Conservation (phyloP, 2,113 vertebrate species). For the Tympanuchus pallidicinctus region DNA sequence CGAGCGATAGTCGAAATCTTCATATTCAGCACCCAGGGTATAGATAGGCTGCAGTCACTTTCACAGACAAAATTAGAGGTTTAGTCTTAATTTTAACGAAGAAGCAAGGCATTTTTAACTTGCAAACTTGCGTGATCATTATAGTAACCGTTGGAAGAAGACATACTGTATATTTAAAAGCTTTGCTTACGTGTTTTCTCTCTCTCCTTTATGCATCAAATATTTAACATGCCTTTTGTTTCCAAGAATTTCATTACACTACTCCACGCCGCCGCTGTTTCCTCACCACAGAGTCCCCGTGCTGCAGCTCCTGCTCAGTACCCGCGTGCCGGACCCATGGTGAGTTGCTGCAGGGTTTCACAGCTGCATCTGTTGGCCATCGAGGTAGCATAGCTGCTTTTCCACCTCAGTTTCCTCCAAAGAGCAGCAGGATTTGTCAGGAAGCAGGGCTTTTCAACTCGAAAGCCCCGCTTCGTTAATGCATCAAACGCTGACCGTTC, state of each 20-base stretch:
- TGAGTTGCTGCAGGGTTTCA: conserved; percentile 32
- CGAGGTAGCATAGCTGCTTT: conserved; percentile 19
- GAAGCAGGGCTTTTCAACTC: conserved; percentile 40
- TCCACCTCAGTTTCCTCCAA: conserved; percentile 53
- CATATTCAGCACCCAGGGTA: conserved; percentile 98
- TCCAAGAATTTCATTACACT: conserved; percentile 48
- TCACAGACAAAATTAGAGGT: conserved; percentile 69
- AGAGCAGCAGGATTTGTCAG: conserved; percentile 60
- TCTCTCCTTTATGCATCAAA: conserved; percentile 32
- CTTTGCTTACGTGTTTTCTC: conserved; percentile 28
- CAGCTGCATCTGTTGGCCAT: neutral
- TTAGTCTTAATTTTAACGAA: conserved; percentile 83
- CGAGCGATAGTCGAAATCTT: conserved; percentile 89
- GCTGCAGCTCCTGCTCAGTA: conserved; percentile 20
- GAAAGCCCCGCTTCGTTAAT: conserved; percentile 46
- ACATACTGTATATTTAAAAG: conserved; percentile 45
- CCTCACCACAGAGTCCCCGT: conserved; percentile 22
- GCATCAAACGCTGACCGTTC: conserved; percentile 60
- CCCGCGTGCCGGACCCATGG: conserved; percentile 36
- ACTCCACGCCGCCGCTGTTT: conserved; percentile 32
- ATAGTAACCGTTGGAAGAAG: conserved; percentile 56
- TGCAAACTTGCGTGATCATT: conserved; percentile 83
- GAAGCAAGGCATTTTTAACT: conserved; percentile 80
- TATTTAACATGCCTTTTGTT: conserved; percentile 55
- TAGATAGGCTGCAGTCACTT: conserved; percentile 92